Percentiles rank a stretch among this genome's conserved stretches.
phyloP scores from a whole-genome alignment of 1,140 invertebrate species.

The Nilaparvata lugens region DNA sequence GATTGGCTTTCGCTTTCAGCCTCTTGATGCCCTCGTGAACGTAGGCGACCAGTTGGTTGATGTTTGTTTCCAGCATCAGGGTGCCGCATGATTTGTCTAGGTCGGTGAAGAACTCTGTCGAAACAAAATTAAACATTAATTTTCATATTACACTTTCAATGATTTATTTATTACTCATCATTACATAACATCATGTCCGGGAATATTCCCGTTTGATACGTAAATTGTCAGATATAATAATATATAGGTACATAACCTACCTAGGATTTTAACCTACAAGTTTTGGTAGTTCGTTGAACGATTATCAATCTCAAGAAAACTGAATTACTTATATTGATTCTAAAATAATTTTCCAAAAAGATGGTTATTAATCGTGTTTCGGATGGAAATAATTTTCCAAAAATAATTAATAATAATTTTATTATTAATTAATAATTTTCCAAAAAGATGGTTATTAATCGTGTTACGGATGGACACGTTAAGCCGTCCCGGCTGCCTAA shows the following conservation, averaged over 20 bases:
- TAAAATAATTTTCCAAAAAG: too few species aligned
- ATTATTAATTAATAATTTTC: too few species aligned
- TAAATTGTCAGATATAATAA: too few species aligned
- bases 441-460: too few species aligned
- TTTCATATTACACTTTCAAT: conserved; percentile 4
- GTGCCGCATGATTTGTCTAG: conserved; percentile 63
- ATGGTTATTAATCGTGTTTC: too few species aligned
- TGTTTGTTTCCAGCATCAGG: conserved; percentile 61
- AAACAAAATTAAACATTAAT: conserved; percentile 12
- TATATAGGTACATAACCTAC: background rate
- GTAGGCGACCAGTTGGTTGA: conserved; percentile 65
- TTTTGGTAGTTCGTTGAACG: background rate
- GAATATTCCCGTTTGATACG: too few species aligned
- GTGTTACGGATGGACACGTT: too few species aligned
- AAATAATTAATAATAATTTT: too few species aligned
- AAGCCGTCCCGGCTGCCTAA: too few species aligned
- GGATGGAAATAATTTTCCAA: too few species aligned
- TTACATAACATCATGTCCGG: too few species aligned
- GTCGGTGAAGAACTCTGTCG: conserved; percentile 67
- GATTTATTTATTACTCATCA: too few species aligned
- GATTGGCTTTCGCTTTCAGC: conserved; percentile 29
- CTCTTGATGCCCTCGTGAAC: conserved; percentile 57
- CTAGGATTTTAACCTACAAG: background rate
- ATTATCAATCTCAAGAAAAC: background rate
- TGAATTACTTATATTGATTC: background rate